Evolutionary conservation across 2,888 invertebrate genomes (phyloP).

Genomic region (Syritta pipiens): DNA sequence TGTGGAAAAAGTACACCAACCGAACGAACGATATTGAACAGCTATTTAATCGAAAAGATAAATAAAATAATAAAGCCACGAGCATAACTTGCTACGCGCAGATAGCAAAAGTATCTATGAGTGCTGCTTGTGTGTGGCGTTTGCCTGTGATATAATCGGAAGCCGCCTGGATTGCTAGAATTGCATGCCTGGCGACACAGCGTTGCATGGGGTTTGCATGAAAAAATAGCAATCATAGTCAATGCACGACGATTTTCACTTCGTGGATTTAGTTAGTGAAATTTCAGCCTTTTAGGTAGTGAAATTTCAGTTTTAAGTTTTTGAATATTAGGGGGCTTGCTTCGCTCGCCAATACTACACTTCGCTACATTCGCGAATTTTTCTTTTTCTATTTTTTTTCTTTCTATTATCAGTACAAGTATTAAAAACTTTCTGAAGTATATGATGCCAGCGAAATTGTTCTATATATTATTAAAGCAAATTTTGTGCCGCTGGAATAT

Average conservation of each 20-base stretch:
- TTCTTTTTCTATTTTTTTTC: no score
- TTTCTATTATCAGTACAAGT: no score
- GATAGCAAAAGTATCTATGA: constrained; percentile 45
- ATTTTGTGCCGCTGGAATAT: no score
- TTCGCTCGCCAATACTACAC: no score
- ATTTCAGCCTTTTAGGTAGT: constrained; percentile 34
- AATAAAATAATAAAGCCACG: constrained; percentile 60
- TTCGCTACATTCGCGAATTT: no score
- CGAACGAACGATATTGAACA: constrained; percentile 53
- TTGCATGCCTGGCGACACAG: constrained; percentile 54
- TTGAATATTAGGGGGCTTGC: no score
- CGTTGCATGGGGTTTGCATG: constrained; percentile 62
- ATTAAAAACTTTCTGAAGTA: no score
- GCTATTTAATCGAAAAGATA: constrained; percentile 68
- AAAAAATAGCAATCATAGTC: constrained; percentile 25
- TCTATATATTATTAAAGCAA: no score
- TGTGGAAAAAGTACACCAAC: constrained; percentile 20
- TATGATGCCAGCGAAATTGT: no score
- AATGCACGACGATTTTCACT: constrained; percentile 47
- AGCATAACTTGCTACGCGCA: constrained; percentile 18
- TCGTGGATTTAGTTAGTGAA: constrained; percentile 51
- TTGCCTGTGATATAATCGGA: constrained; percentile 68
- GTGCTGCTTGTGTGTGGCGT: constrained; percentile 65
- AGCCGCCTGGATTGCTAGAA: constrained; percentile 57
- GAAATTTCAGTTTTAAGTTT: no score